Evolutionary conservation across 1,140 invertebrate species (phyloP).

Genomic region (Bombus superbus): DNA sequence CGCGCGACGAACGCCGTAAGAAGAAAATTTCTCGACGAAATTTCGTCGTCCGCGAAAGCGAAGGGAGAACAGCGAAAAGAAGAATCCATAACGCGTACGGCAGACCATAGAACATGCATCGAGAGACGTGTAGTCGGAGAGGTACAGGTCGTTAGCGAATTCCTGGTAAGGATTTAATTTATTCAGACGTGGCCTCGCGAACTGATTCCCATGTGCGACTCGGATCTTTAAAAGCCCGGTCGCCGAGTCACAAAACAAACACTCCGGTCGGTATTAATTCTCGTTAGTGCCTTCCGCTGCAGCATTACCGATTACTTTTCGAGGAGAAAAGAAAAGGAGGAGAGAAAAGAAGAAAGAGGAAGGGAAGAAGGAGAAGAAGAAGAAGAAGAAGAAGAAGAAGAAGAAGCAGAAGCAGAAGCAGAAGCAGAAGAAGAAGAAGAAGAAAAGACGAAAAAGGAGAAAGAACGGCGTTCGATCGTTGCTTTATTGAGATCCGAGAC

Average conservation of each 20-base stretch:
- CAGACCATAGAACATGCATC: slow-evolving; percentile 52
- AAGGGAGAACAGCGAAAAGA: background rate
- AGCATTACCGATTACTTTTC: slow-evolving; percentile 60
- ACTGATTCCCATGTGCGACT: slow-evolving; percentile 44
- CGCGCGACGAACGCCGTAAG: no score
- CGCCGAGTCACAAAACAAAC: slow-evolving; percentile 60
- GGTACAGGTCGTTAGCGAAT: slow-evolving; percentile 73
- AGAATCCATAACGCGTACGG: background rate
- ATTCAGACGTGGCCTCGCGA: slow-evolving; percentile 64
- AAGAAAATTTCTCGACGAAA: background rate
- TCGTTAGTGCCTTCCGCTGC: slow-evolving; percentile 57
- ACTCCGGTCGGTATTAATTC: slow-evolving; percentile 62
- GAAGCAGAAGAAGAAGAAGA: no score
- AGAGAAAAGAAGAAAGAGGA: background rate
- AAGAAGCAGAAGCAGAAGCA: no score
- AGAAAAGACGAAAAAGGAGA: background rate
- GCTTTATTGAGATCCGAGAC: slow-evolving; percentile 31
- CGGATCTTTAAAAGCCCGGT: slow-evolving; percentile 58
- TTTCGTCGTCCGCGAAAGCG: background rate
- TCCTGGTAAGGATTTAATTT: slow-evolving; percentile 77
- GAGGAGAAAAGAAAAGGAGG: background rate
- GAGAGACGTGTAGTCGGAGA: slow-evolving; percentile 56
- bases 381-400: no score
- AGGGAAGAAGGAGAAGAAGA: background rate
- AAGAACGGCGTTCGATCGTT: background rate